phyloP scores from a whole-genome alignment of 2,113 vertebrate species.

The Bambusicola thoracicus region DNA sequence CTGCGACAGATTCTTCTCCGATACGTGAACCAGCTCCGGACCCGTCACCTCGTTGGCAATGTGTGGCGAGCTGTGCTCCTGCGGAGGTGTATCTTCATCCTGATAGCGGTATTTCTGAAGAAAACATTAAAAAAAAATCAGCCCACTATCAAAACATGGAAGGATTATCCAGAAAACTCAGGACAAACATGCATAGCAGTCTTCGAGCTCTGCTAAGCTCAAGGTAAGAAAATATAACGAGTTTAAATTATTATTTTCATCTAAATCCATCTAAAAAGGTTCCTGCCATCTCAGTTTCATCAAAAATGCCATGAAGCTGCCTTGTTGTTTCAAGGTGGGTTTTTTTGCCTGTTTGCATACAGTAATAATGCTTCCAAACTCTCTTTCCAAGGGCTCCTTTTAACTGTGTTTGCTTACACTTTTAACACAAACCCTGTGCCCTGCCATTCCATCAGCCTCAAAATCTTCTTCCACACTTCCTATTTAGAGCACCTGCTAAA shows the following conservation, averaged over 20 bases:
- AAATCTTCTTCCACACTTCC: background rate
- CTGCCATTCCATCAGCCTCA: background rate
- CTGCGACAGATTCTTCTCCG: slow-evolving; percentile 94
- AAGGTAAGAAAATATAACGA: background rate
- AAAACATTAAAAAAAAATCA: background rate
- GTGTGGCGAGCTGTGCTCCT: slow-evolving; percentile 89
- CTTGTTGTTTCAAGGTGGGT: background rate
- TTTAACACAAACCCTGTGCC: background rate
- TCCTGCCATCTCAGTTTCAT: background rate
- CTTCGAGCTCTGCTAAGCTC: background rate
- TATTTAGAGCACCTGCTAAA: background rate
- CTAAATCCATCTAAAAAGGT: background rate
- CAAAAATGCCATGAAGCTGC: background rate
- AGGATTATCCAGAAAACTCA: background rate
- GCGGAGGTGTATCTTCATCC: slow-evolving; percentile 90
- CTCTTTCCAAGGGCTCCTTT: background rate
- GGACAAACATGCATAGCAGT: background rate
- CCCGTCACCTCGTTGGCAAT: slow-evolving; percentile 83
- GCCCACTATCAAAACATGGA: background rate
- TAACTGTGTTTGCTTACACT: background rate
- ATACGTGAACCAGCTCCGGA: slow-evolving; percentile 93
- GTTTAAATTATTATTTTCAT: background rate
- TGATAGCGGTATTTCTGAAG: slow-evolving; percentile 93
- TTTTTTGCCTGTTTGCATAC: background rate
- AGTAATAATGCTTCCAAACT: background rate